Evolutionary conservation across 2,113 vertebrate genomes (phyloP).

Genomic region (Microtus oregoni): DNA sequence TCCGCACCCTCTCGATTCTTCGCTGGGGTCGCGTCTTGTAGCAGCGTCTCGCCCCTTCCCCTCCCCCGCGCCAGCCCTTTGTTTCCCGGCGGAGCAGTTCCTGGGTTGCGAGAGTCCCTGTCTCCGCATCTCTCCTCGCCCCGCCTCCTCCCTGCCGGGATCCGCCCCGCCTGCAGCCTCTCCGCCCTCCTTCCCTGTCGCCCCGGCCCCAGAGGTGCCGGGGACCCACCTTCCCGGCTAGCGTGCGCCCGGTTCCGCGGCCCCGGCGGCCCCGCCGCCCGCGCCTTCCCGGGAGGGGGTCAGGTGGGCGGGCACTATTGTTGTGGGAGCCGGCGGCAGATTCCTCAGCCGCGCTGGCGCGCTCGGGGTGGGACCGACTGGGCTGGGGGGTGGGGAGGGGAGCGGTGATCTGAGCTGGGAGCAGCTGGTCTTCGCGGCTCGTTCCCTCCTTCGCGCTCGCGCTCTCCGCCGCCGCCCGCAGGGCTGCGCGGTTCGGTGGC

Average conservation of each 20-base stretch:
- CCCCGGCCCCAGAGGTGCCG: conserved; percentile 48
- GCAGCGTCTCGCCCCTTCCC: not conserved
- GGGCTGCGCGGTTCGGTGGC: conserved; percentile 74
- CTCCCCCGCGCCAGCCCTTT: conserved; percentile 75
- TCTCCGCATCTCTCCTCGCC: conserved; percentile 60
- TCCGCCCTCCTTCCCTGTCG: conserved; percentile 58
- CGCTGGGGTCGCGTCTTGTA: not conserved
- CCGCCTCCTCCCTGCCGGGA: conserved; percentile 59
- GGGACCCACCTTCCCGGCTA: conserved; percentile 51
- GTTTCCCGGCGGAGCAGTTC: conserved; percentile 78
- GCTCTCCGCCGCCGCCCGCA: conserved; percentile 61
- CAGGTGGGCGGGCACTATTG: conserved; percentile 85
- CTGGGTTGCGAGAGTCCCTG: conserved; percentile 71
- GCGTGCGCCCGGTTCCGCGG: not conserved
- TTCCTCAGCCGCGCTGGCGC: conserved; percentile 62
- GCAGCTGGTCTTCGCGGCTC: conserved; percentile 71
- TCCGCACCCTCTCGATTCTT: not conserved
- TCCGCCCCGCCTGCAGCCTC: conserved; percentile 71
- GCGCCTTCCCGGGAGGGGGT: conserved; percentile 67
- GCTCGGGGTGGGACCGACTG: conserved; percentile 80
- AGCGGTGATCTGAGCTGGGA: conserved; percentile 64
- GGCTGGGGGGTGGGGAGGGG: conserved; percentile 61
- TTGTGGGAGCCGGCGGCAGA: conserved; percentile 74
- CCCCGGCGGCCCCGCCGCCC: conserved; percentile 18
- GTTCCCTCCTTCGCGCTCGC: conserved; percentile 68